A percentile compares a stretch with the other conserved stretches of the same genome.
These are phyloP conservation scores for Rhagoletis zephyria DNA, from an alignment of 1,140 invertebrate genomes.

Conservation along the genomic window DNA sequence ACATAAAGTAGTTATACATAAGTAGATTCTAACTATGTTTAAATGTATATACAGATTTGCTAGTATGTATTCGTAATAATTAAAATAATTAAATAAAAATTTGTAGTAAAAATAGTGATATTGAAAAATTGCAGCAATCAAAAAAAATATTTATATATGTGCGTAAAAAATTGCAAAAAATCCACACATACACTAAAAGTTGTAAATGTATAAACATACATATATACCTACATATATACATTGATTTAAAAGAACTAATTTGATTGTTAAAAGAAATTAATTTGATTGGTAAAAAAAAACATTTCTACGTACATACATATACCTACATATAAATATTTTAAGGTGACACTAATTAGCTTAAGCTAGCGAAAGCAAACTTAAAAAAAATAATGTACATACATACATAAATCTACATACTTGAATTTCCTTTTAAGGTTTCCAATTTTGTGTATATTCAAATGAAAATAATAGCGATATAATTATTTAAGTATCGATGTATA, in stretches of 20 bases:
- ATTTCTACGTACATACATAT: neutral
- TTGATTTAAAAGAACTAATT: neutral
- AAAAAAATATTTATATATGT: no score
- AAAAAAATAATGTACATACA: neutral
- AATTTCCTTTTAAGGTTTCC: conserved; percentile 33
- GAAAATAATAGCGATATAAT: neutral
- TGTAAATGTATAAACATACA: neutral
- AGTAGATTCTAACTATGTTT: no score
- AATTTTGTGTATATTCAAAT: neutral
- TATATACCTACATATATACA: neutral
- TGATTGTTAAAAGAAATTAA: no score
- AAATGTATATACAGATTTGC: no score
- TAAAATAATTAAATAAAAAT: no score
- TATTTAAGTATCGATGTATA: neutral
- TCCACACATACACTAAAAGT: neutral
- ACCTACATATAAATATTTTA: neutral
- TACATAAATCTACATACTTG: neutral
- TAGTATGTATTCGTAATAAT: no score
- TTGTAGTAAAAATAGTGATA: no score
- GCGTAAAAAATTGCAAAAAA: neutral
- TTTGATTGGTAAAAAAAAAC: neutral
- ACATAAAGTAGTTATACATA: no score
- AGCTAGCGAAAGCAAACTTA: neutral
- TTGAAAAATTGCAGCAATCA: no score
- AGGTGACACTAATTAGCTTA: neutral